Evolutionary conservation across 1,140 invertebrate species (phyloP), one percentile per base, ranked within the genome.

Genomic region (Drosophila nikananu): DNA sequence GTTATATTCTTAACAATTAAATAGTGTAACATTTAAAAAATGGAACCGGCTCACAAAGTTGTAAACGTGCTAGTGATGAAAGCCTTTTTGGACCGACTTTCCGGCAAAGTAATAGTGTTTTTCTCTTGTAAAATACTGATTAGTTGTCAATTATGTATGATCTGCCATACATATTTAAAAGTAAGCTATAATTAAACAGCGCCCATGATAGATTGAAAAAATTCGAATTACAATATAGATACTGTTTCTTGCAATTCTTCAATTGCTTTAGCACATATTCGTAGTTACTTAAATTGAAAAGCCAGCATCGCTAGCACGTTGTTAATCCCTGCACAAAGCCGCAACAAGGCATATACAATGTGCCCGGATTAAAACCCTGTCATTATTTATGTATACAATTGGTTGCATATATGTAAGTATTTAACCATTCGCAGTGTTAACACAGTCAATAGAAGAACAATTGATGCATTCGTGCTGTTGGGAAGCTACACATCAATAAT

Each of bases 381-480:
- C 66, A 74, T 52, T 23, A 17, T 52, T 39, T 8, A 49, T 55
- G 51, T 55, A 60, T 77, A 44, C 44, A 54, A 37, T 25, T 57
- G 52, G 49, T 37, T 64, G 44, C 55, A 51, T 46, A 48, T 52
- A 61, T 15, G 15, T 77, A 68, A 67, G 49, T 77, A 87, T 63
- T 86, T 76, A 73, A 81, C 77, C 74, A 84, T 80, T 74, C 64
- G 73, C 74, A 89, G 71, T 84, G 86, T 75, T 87, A 87, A 90
- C 86, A 89, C 86, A 89, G 86, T 91, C 86, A 75, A 80, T 83
- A 77, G 82, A 90, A 82, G 82, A 90, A 86, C 86, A 91, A 86
- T 77, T 80, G 30, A 70, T 77, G 55, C 63, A 39, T 49, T 44
- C 19, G 41, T 17, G 27, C 4, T 54, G 15, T 42, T 21, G 10